Percentiles rank a stretch among this genome's conserved stretches.
Conservation (phyloP, 2,888 invertebrate genomes). For the Odontocerum albicorne region DNA sequence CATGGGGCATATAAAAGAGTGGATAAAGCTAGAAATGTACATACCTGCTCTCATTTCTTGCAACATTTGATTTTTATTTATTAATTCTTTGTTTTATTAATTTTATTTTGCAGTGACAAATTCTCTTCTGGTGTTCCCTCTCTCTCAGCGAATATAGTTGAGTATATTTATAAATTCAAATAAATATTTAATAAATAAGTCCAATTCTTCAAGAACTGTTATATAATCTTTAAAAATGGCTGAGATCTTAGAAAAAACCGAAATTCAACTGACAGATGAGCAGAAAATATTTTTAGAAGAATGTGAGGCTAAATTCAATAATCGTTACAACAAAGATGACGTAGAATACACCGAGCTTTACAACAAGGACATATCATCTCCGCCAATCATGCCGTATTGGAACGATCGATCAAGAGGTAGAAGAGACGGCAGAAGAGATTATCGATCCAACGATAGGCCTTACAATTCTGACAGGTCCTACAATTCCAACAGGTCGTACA, state of each 20-base stretch:
- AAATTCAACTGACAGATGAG: slow-evolving; percentile 41
- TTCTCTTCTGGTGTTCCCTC: slow-evolving; percentile 19
- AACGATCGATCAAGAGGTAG: slow-evolving; percentile 35
- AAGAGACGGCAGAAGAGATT: slow-evolving; percentile 5
- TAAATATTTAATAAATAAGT: neutral
- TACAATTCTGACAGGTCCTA: no score
- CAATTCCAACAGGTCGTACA: no score
- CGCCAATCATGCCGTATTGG: slow-evolving; percentile 51
- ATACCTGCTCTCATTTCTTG: no score
- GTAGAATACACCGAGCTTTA: slow-evolving; percentile 45
- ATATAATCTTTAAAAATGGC: slow-evolving; percentile 5
- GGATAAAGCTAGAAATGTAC: no score
- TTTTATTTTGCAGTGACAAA: slow-evolving; percentile 15
- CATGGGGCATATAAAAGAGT: no score
- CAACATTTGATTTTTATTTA: no score
- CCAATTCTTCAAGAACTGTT: no score
- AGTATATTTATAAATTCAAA: neutral
- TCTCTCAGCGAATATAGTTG: slow-evolving; percentile 3
- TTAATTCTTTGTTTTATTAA: no score
- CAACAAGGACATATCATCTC: slow-evolving; percentile 43
- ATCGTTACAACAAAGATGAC: slow-evolving; percentile 47
- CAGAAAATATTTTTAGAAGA: slow-evolving; percentile 48
- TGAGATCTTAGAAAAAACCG: neutral
- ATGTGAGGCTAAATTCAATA: slow-evolving; percentile 46
- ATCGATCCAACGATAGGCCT: slow-evolving; percentile 6